Percentiles rank a stretch among this genome's conserved stretches.
phyloP scores from a whole-genome alignment of 2,113 vertebrate genomes.

The Electrona antarctica region DNA sequence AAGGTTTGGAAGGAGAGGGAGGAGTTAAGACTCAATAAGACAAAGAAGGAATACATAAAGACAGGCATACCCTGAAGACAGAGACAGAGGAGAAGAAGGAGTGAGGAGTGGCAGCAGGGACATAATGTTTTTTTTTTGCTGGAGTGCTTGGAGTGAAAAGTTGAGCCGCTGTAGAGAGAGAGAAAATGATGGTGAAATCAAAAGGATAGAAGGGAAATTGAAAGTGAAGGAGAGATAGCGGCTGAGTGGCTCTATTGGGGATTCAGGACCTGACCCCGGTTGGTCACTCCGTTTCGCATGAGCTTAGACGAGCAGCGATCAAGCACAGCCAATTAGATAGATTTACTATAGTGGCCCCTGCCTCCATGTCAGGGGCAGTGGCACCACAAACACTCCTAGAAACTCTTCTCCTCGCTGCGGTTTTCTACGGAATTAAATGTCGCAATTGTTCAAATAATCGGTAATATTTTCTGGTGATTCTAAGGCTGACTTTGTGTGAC shows the following conservation, averaged over 20 bases:
- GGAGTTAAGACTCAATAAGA: not conserved
- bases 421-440: no score
- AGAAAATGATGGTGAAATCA: slow-evolving; percentile 61
- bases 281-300: not conserved
- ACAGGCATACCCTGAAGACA: slow-evolving; percentile 26
- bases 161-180: slow-evolving; percentile 12
- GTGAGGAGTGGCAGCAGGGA: no score
- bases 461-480: no score
- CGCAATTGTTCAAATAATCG: no score
- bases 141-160: no score
- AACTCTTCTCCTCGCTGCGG: no score
- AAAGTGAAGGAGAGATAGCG: slow-evolving; percentile 30
- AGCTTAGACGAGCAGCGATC: slow-evolving; percentile 7
- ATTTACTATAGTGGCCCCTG: no score
- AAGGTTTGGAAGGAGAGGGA: not conserved
- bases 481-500: no score
- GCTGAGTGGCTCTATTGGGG: slow-evolving; percentile 22
- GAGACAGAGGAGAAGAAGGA: not conserved
- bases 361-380: no score
- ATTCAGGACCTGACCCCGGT: slow-evolving; percentile 2
- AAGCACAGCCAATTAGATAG: not conserved
- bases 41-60: slow-evolving; percentile 48
- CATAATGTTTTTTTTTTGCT: no score
- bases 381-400: no score
- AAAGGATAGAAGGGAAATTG: slow-evolving; percentile 53